phyloP scores from a whole-genome alignment of 2,113 vertebrate genomes.

The Chionis minor region DNA sequence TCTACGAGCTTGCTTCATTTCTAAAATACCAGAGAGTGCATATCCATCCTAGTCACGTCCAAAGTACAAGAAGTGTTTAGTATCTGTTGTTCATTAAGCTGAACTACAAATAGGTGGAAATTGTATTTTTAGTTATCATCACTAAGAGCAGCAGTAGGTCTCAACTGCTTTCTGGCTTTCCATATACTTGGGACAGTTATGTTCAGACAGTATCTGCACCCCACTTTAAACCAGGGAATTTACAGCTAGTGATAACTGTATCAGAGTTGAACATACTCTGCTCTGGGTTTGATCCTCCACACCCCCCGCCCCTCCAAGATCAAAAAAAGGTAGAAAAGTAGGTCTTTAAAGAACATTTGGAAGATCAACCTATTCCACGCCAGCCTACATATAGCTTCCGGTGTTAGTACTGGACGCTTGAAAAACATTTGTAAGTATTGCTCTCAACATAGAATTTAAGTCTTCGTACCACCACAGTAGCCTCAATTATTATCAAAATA shows the following conservation, averaged over 20 bases:
- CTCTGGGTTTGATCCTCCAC: not conserved
- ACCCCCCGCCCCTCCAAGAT: too few species aligned
- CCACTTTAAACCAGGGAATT: not conserved
- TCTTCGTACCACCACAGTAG: not conserved
- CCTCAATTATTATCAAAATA: not conserved
- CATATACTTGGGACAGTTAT: not conserved
- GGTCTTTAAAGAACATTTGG: not conserved
- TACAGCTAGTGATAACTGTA: not conserved
- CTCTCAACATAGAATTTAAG: not conserved
- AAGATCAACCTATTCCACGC: not conserved
- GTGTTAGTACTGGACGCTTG: not conserved
- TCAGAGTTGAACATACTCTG: not conserved
- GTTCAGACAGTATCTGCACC: not conserved
- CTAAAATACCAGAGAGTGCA: not conserved
- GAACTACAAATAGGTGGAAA: not conserved
- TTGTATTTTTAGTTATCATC: not conserved
- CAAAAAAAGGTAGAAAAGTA: not conserved
- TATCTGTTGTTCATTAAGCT: not conserved
- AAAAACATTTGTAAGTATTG: not conserved
- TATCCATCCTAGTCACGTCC: rapidly evolving
- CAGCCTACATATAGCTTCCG: not conserved
- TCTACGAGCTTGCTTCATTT: not conserved
- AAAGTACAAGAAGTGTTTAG: not conserved
- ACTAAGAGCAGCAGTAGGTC: not conserved
- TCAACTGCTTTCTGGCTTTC: not conserved